Conservation (phyloP, 2,113 vertebrate genomes). For the Archocentrus centrarchus region DNA sequence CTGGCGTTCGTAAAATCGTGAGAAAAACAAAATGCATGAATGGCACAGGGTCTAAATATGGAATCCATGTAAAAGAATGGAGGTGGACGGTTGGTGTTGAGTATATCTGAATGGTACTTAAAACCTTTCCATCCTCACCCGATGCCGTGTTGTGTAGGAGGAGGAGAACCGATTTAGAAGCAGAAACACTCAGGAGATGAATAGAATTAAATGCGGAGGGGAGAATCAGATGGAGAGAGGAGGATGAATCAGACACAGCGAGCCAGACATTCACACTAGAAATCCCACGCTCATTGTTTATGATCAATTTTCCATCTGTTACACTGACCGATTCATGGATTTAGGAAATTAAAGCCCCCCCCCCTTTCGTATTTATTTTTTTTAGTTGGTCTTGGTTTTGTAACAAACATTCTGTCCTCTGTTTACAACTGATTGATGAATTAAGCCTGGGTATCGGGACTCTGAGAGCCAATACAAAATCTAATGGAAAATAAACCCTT, state of each 20-base stretch:
- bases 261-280: slow-evolving; percentile 75
- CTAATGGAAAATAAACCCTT: slow-evolving; percentile 28
- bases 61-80: slow-evolving; percentile 62
- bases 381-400: slow-evolving; percentile 20
- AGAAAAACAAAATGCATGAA: slow-evolving; percentile 69
- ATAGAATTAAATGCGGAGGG: slow-evolving; percentile 72
- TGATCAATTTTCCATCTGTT: slow-evolving; percentile 79
- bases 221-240: slow-evolving; percentile 64
- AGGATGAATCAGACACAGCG: slow-evolving; percentile 75
- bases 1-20: slow-evolving; percentile 37
- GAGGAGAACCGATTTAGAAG: slow-evolving; percentile 79
- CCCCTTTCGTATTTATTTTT: not conserved
- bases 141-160: slow-evolving; percentile 72
- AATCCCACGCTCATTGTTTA: slow-evolving; percentile 76
- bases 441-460: not conserved
- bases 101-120: slow-evolving; percentile 69
- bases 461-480: not conserved
- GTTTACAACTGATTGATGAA: slow-evolving; percentile 38
- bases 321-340: slow-evolving; percentile 69
- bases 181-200: slow-evolving; percentile 76
- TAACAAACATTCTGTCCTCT: slow-evolving; percentile 33
- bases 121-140: slow-evolving; percentile 59
- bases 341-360: slow-evolving; percentile 62
- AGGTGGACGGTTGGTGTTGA: slow-evolving; percentile 62
- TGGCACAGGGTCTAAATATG: slow-evolving; percentile 66